phyloP scores from a whole-genome alignment of 1,140 invertebrate genomes.

The Drosophila littoralis region DNA sequence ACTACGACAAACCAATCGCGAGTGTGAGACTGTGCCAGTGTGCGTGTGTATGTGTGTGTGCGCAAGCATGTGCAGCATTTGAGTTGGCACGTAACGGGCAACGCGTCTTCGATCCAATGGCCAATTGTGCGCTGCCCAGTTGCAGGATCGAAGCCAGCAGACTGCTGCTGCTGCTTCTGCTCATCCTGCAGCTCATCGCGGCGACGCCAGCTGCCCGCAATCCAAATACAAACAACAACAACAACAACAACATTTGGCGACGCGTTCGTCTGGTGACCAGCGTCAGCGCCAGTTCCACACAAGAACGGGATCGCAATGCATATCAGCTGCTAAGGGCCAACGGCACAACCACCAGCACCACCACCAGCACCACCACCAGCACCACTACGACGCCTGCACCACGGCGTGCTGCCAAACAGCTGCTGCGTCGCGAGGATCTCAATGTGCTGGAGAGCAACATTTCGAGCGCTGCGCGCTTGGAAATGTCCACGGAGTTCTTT shows the following conservation, averaged over 20 bases:
- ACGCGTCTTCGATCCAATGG: constrained; percentile 57
- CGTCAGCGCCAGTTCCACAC: constrained; percentile 37
- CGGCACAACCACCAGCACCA: constrained; percentile 30
- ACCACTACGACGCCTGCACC: constrained; percentile 31
- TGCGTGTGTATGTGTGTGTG: constrained; percentile 17
- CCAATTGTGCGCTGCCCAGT: constrained; percentile 39
- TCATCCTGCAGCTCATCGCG: constrained; percentile 66
- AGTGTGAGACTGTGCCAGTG: constrained; percentile 4
- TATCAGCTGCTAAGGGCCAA: constrained; percentile 67
- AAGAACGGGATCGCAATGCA: constrained; percentile 62
- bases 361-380: constrained; percentile 22
- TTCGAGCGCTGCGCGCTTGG: constrained; percentile 87
- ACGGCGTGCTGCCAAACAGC: constrained; percentile 61
- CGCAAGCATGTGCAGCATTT: constrained; percentile 59
- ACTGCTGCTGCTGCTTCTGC: constrained; percentile 59
- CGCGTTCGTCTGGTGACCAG: constrained; percentile 71
- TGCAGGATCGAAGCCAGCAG: constrained; percentile 50
- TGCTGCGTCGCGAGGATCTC: constrained; percentile 63
- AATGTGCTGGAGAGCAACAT: constrained; percentile 61
- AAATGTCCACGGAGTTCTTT: constrained; percentile 92
- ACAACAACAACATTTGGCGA: constrained; percentile 66
- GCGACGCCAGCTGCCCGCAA: constrained; percentile 61
- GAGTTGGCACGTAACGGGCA: constrained; percentile 41
- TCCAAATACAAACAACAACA: constrained; percentile 9
- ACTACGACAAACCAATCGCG: constrained; percentile 19